Evolutionary conservation across 2,888 invertebrate species (phyloP).

Genomic region (Gerosis bhagava): DNA sequence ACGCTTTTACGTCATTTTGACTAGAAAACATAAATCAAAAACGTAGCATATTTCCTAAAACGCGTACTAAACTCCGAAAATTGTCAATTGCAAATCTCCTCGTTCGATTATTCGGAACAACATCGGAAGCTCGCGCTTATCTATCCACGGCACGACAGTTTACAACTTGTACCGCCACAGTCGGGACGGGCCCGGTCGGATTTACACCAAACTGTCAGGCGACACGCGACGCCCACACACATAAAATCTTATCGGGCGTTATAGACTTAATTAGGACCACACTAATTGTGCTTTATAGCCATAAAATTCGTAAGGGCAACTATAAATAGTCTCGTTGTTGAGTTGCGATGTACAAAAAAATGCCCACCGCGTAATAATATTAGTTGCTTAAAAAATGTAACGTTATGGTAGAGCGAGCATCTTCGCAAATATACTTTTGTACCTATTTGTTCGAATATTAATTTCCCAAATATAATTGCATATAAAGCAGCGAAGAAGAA

Average conservation of each 20-base stretch:
- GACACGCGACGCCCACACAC: slow-evolving; percentile 59
- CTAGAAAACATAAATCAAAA: too few species aligned
- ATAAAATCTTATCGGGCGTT: slow-evolving; percentile 70
- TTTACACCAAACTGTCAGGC: slow-evolving; percentile 52
- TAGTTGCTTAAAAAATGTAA: too few species aligned
- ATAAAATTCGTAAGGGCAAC: slow-evolving; percentile 35
- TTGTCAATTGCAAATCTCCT: not conserved
- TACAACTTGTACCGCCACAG: slow-evolving; percentile 21
- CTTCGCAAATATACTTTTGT: too few species aligned
- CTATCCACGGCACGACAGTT: slow-evolving; percentile 10
- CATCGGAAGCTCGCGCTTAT: slow-evolving; percentile 7
- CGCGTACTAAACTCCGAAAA: not conserved
- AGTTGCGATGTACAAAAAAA: too few species aligned
- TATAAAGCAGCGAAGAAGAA: too few species aligned
- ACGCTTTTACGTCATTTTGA: too few species aligned
- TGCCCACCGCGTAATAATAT: too few species aligned
- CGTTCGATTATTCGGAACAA: not conserved
- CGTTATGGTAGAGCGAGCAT: too few species aligned
- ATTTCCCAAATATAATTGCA: too few species aligned
- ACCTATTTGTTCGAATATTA: too few species aligned
- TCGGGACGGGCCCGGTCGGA: slow-evolving; percentile 41
- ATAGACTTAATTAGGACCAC: slow-evolving; percentile 62
- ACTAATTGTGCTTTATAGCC: slow-evolving; percentile 63
- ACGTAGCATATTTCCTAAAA: too few species aligned
- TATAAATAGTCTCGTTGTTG: slow-evolving; percentile 10